Percentiles rank a stretch among this genome's conserved stretches.
phyloP scores from a whole-genome alignment of 2,797 vertebrate genomes.

The Okamejei kenojei region DNA sequence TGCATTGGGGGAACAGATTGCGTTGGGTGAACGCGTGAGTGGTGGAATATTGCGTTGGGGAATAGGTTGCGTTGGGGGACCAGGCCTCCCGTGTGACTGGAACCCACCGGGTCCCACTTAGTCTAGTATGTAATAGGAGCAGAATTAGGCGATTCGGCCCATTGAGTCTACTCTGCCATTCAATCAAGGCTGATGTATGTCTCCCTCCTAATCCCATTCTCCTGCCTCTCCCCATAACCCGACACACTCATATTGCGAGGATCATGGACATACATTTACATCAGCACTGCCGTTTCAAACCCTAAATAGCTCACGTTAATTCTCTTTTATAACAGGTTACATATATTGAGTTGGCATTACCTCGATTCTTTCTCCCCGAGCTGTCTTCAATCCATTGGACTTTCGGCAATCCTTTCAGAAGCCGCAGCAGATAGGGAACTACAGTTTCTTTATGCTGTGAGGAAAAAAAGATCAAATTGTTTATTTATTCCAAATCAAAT shows the following conservation, averaged over 20 bases:
- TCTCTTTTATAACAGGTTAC: neutral
- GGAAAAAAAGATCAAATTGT: conserved; percentile 42
- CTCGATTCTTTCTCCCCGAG: conserved; percentile 76
- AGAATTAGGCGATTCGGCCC: too few relatives aligned
- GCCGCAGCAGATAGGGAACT: conserved; percentile 82
- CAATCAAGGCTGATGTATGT: too few relatives aligned
- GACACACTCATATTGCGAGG: neutral
- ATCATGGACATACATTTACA: neutral
- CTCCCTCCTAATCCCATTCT: too few relatives aligned
- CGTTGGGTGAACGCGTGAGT: too few relatives aligned
- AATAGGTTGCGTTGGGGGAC: too few relatives aligned
- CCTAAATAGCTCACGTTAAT: neutral
- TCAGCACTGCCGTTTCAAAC: neutral
- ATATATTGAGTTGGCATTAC: conserved; percentile 50
- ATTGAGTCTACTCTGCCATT: too few relatives aligned
- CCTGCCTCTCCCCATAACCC: too few relatives aligned
- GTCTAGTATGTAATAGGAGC: too few relatives aligned
- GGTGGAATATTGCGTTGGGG: too few relatives aligned
- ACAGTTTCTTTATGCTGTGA: conserved; percentile 83
- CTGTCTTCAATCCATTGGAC: conserved; percentile 96
- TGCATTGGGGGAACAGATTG: too few relatives aligned
- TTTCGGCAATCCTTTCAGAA: conserved; percentile 83
- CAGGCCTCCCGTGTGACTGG: too few relatives aligned
- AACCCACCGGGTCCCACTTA: too few relatives aligned
- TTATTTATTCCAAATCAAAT: neutral